phyloP scores from a whole-genome alignment of 2,888 invertebrate species.

The Rhyacophila evoluta region DNA sequence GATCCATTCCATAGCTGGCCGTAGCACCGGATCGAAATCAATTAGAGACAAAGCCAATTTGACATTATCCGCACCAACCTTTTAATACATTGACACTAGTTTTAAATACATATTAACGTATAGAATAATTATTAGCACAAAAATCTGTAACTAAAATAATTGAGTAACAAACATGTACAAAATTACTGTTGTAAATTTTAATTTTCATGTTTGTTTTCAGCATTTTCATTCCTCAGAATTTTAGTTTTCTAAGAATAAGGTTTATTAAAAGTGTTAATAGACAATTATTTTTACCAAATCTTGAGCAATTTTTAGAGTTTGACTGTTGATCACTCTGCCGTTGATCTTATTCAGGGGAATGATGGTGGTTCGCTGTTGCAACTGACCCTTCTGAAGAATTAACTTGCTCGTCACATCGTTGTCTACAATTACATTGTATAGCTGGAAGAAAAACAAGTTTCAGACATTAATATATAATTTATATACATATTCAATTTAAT shows the following conservation, averaged over 20 bases:
- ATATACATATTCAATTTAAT: too few relatives aligned
- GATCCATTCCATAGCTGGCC: constrained; percentile 86
- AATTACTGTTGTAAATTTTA: too few relatives aligned
- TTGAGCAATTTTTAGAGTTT: constrained; percentile 76
- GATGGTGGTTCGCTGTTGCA: constrained; percentile 85
- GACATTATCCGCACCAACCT: constrained; percentile 86
- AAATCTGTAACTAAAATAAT: too few relatives aligned
- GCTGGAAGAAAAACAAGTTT: constrained; percentile 74
- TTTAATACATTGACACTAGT: neutral
- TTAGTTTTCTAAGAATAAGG: too few relatives aligned
- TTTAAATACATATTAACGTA: too few relatives aligned
- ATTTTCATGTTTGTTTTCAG: too few relatives aligned
- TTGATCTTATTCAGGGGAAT: constrained; percentile 92
- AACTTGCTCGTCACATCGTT: constrained; percentile 86
- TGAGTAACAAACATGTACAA: too few relatives aligned
- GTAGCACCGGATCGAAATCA: constrained; percentile 74
- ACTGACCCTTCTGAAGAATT: constrained; percentile 83
- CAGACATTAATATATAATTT: too few relatives aligned
- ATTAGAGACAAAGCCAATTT: constrained; percentile 85
- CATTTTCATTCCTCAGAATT: too few relatives aligned
- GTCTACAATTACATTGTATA: constrained; percentile 93
- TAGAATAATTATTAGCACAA: too few relatives aligned
- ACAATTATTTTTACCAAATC: constrained; percentile 70
- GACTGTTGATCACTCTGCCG: constrained; percentile 72
- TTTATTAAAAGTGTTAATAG: too few relatives aligned